Evolutionary conservation across 2,113 vertebrate genomes (phyloP).

Genomic region (Oenanthe oenanthe): DNA sequence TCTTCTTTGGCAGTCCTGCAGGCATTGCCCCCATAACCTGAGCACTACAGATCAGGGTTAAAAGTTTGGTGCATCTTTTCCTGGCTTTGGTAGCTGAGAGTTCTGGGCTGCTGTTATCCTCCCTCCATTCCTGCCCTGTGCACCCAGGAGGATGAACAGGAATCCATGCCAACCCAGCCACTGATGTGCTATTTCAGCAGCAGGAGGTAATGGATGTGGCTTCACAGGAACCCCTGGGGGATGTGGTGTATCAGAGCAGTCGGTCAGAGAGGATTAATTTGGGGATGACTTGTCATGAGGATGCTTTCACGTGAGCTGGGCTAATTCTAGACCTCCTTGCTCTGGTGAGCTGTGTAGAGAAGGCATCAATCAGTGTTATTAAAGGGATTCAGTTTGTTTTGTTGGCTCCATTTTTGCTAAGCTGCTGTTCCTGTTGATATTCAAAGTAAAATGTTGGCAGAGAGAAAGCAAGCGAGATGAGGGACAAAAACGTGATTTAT

Average conservation of each 20-base stretch:
- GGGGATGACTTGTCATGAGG: conserved; percentile 44
- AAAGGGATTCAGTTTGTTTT: conserved; percentile 27
- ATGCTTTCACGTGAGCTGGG: conserved; percentile 32
- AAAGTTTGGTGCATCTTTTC: background rate
- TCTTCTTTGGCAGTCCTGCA: background rate
- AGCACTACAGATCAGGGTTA: background rate
- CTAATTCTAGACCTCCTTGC: conserved; percentile 32
- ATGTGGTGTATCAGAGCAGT: conserved; percentile 1
- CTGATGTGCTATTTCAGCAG: background rate
- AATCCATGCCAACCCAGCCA: background rate
- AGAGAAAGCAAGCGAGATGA: background rate
- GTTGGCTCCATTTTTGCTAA: background rate
- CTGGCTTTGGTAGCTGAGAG: background rate
- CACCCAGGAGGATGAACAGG: background rate
- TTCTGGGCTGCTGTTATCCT: background rate
- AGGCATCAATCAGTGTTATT: conserved; percentile 37
- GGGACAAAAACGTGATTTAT: conserved; percentile 33
- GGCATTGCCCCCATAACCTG: background rate
- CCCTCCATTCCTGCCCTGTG: background rate
- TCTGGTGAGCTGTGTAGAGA: conserved; percentile 3
- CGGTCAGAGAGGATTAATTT: conserved; percentile 18
- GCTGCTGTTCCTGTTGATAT: conserved; percentile 34
- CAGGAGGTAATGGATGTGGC: conserved; percentile 17
- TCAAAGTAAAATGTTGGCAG: conserved; percentile 41
- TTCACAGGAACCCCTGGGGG: conserved; percentile 15